Base-by-base conservation (phyloP, 2,888 invertebrate genomes). In the Spilarctia lutea region DNA sequence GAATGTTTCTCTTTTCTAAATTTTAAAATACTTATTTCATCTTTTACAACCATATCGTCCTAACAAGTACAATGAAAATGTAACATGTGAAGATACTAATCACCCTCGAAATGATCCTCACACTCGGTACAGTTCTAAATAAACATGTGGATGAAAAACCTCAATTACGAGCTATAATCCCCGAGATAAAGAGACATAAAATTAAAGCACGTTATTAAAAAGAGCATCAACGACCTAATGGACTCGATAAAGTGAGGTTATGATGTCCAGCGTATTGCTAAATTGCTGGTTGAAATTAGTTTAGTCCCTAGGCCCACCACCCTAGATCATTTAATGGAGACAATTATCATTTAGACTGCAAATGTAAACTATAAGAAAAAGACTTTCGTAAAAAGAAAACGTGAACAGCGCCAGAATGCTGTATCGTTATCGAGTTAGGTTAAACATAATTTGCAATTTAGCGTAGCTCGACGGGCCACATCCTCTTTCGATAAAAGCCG, bases 191-290 rank as follows among this genome's bases (percentile, higher is more conserved):
- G 89, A 91, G 91, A 91, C 92, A 92, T 94, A 92, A 94, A 94
- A 94, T 92, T 94, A 91, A 95, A 94, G 91, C 88, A 93, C 89
- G 92, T 88, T 93, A 93, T 94, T 93, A 94, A 94, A 94, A 94
- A 94, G 91, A 92, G 91, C 89, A 91, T 91, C 90, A 89, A 88
- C 87, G 86, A 93, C 93, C 94, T 93, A 94, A 94, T 94, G 92
- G 91, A 90, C 89, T 90, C 91, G 88, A 92, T 93, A 93, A 93
- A 94, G 90, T 88, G 87, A 91, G 89, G 92, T 89, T 93, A 92
- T 93, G 91, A 91, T 90, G 91, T 87, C 88, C 89, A 90, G 89
- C 89, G 90, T 91, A 88, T 90, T 92, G 89, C 87, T 88, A 89
- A 91, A 93, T 90, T 90, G 91, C 89, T 80, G 88, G 86, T 89